phyloP scores from a whole-genome alignment of 1,140 invertebrate genomes.

The Neodiprion virginianus region DNA sequence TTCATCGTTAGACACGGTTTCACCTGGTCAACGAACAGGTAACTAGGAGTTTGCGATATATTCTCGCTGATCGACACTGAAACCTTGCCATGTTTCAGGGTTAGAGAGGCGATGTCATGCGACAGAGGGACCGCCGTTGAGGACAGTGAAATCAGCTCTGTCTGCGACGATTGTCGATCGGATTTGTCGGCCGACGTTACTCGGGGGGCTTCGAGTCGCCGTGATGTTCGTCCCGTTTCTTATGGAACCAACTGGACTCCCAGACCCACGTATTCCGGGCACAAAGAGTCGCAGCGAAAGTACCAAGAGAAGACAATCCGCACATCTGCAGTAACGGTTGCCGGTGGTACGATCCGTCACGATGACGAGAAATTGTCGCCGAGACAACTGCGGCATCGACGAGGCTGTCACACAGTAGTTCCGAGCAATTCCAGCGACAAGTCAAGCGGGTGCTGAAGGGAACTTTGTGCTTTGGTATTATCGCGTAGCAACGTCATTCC shows the following conservation, averaged over 20 bases:
- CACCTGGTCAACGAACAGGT: conserved; percentile 24
- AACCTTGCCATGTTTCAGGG: not conserved
- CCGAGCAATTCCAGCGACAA: conserved; percentile 43
- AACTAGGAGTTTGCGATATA: not conserved
- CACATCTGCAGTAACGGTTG: conserved; percentile 24
- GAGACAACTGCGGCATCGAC: conserved; percentile 31
- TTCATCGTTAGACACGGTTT: not conserved
- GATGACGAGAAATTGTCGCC: conserved; percentile 23
- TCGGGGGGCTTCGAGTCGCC: not conserved
- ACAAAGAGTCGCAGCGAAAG: conserved; percentile 38
- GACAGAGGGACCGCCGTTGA: conserved; percentile 19
- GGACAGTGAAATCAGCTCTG: conserved; percentile 41
- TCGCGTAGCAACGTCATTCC: too few species aligned
- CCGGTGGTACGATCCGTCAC: conserved; percentile 24
- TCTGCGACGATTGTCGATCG: conserved; percentile 39
- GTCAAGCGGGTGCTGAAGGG: conserved; percentile 36
- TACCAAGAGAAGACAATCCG: conserved; percentile 35
- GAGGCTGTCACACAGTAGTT: conserved; percentile 43
- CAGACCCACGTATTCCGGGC: conserved; percentile 35
- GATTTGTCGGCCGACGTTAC: conserved; percentile 36
- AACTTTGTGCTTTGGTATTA: too few species aligned
- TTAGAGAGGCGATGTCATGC: not conserved
- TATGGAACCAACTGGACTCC: conserved; percentile 40
- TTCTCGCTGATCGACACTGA: not conserved
- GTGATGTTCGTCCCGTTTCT: conserved; percentile 36